phyloP scores from a whole-genome alignment of 1,140 invertebrate genomes.

The Drosophila pachea region DNA sequence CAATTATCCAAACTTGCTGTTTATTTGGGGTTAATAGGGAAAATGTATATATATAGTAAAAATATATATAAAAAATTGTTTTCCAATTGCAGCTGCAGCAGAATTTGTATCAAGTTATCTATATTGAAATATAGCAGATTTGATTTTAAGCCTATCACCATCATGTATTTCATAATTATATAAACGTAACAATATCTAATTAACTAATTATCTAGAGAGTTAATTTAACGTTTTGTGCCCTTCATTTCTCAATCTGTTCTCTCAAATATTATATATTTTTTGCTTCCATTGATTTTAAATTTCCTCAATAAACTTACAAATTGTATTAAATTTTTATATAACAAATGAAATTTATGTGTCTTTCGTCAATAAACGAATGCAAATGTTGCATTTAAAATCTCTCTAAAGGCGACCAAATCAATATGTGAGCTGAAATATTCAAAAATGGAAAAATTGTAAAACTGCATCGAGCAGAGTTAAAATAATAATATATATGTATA shows the following conservation, averaged over 20 bases:
- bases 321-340: conserved; percentile 67
- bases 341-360: conserved; percentile 43
- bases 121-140: conserved; percentile 15
- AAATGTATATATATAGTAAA: no score
- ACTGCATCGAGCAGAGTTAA: conserved; percentile 19
- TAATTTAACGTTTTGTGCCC: conserved; percentile 40
- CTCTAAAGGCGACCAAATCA: conserved; percentile 36
- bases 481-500: no score
- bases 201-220: conserved; percentile 31
- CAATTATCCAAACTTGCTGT: no score
- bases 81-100: conserved; percentile 11
- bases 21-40: no score
- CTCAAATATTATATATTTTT: conserved; percentile 25
- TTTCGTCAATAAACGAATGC: conserved; percentile 45
- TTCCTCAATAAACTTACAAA: conserved; percentile 58
- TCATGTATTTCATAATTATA: conserved; percentile 62
- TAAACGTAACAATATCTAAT: conserved; percentile 67
- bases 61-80: no score
- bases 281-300: conserved; percentile 30
- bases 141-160: conserved; percentile 28
- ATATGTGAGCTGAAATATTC: conserved; percentile 32
- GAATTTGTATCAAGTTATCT: conserved; percentile 17
- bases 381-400: conserved; percentile 22
- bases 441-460: background rate
- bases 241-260: conserved; percentile 47